Conservation (phyloP, 2,113 vertebrate genomes). For the Thymallus thymallus region DNA sequence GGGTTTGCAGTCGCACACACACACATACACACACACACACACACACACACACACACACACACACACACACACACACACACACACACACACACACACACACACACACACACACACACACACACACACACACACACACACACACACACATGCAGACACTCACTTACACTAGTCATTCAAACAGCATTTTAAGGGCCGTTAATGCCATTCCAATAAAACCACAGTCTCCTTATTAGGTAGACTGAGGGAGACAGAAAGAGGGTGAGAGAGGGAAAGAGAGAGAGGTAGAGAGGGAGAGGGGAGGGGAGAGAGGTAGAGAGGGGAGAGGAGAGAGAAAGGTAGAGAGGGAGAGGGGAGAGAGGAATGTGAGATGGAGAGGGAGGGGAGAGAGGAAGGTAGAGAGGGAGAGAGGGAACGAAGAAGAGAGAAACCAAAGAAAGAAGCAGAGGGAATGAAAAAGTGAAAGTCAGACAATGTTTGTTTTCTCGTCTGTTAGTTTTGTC, state of each 20-base stretch:
- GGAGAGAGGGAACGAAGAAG: accelerated
- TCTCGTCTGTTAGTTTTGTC: conserved; percentile 52
- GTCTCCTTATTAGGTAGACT: conserved; percentile 54
- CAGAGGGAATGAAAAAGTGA: conserved; percentile 45
- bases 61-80: not conserved
- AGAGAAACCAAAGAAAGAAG: conserved; percentile 8
- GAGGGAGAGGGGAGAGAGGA: conserved; percentile 23
- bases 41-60: conserved; percentile 27
- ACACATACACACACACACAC: conserved; percentile 55
- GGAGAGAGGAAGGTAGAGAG: not conserved
- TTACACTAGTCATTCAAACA: conserved; percentile 50
- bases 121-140: conserved; percentile 11
- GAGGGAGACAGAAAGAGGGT: conserved; percentile 30
- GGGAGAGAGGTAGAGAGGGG: conserved; percentile 25
- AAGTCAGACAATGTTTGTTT: conserved; percentile 67
- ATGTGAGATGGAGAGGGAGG: conserved; percentile 15
- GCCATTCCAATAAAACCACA: conserved; percentile 66
- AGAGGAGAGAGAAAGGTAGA: conserved; percentile 31
- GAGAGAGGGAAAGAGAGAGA: conserved; percentile 28
- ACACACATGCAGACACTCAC: conserved; percentile 36
- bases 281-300: conserved; percentile 30
- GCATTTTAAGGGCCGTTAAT: conserved; percentile 65
- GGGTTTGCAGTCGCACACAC: conserved; percentile 45
- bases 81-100: conserved; percentile 33
- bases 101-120: conserved; percentile 14